These are phyloP conservation scores for Ianthella basta DNA, from an alignment of 37 sponge, comb jelly and placozoan species.

Conservation along the genomic window DNA sequence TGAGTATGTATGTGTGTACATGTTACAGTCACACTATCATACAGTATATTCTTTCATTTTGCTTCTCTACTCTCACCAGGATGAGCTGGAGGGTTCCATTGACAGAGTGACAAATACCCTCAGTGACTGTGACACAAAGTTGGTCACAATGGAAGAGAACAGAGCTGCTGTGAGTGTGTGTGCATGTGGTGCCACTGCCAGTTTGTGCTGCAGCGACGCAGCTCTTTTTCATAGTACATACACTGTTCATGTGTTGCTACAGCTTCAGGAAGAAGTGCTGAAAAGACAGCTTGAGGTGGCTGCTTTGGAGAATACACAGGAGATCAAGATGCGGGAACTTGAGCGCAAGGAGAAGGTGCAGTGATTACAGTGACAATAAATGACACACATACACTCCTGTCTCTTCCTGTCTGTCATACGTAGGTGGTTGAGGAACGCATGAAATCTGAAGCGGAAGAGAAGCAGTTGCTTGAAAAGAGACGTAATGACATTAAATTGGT, in stretches of 20 bases:
- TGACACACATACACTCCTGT: background rate
- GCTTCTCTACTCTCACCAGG: background rate
- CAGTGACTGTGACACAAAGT: background rate
- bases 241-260: background rate
- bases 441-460: slow-evolving; percentile 53
- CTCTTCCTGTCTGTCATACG: background rate
- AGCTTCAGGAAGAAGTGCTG: slow-evolving; percentile 57
- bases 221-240: too few relatives aligned
- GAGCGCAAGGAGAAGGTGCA: slow-evolving; percentile 59
- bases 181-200: too few relatives aligned
- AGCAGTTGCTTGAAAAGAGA: slow-evolving; percentile 53
- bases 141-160: slow-evolving; percentile 7
- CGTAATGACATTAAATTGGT: slow-evolving; percentile 2
- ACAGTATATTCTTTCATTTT: background rate
- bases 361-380: background rate
- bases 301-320: slow-evolving; percentile 45
- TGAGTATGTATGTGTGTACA: background rate
- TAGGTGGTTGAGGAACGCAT: slow-evolving; percentile 54
- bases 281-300: slow-evolving; percentile 60
- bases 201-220: too few relatives aligned
- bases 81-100: slow-evolving; percentile 16
- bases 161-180: slow-evolving; percentile 24
- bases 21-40: background rate
- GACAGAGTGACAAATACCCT: background rate
- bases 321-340: slow-evolving; percentile 47